Conservation (phyloP, 2,113 vertebrate genomes). For the Chaetodon auriga region DNA sequence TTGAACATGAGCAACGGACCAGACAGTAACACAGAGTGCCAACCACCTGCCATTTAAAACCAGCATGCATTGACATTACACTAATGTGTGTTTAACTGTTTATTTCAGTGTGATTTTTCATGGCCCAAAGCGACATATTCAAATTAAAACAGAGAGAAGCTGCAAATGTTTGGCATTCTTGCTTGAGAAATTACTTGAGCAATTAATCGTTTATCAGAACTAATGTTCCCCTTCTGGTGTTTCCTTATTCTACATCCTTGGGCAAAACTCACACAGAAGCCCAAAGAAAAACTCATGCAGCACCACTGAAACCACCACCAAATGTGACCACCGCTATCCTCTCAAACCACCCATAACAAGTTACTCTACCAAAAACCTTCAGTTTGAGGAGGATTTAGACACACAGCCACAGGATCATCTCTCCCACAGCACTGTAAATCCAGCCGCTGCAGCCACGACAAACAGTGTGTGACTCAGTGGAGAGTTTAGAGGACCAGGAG, state of each 20-base stretch:
- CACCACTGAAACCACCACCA: not conserved
- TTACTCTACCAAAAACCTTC: conserved; percentile 4
- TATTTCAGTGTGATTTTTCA: not conserved
- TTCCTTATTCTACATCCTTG: not conserved
- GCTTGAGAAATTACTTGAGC: not conserved
- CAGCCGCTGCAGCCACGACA: conserved; percentile 56
- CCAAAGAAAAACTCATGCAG: not conserved
- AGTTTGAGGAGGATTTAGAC: conserved; percentile 28
- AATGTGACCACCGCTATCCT: conserved; percentile 14
- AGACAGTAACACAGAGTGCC: not conserved
- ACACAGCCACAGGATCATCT: conserved; percentile 34
- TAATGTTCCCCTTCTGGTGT: not conserved
- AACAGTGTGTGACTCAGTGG: conserved; percentile 10
- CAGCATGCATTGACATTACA: not conserved
- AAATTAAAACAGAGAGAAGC: not conserved
- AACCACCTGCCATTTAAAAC: not conserved
- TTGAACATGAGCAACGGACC: not conserved
- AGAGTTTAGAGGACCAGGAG: conserved; percentile 9
- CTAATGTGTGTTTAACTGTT: not conserved
- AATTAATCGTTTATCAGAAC: not conserved
- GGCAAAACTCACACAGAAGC: not conserved
- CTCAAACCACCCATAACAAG: conserved; percentile 35
- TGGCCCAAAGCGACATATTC: not conserved
- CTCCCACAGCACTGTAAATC: conserved; percentile 37
- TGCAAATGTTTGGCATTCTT: not conserved